Conservation (phyloP, 2,113 vertebrate species). For the Cottus gobio region DNA sequence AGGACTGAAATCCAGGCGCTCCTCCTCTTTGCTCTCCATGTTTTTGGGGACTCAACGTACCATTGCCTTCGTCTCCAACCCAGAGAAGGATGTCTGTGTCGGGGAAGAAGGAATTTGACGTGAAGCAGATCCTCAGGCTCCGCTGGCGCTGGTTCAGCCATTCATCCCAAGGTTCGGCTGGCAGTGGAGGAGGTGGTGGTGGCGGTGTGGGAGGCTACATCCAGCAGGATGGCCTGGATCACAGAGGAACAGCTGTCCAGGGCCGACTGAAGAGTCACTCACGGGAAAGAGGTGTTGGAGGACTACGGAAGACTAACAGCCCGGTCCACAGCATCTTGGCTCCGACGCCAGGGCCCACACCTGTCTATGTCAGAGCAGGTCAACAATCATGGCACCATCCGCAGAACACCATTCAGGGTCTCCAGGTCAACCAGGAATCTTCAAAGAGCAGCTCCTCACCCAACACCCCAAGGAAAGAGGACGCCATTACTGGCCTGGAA, state of each 20-base stretch:
- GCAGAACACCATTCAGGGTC: constrained; percentile 85
- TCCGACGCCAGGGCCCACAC: constrained; percentile 86
- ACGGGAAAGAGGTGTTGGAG: constrained; percentile 86
- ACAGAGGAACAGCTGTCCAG: constrained; percentile 89
- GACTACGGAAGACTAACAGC: constrained; percentile 89
- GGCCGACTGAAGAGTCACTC: constrained; percentile 92
- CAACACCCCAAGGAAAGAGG: constrained; percentile 82
- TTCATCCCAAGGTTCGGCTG: constrained; percentile 90
- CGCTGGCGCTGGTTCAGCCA: constrained; percentile 98
- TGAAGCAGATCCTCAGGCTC: constrained; percentile 97
- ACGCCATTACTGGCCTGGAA: constrained; percentile 76
- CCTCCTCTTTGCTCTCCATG: constrained; percentile 76
- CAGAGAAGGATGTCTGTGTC: constrained; percentile 91
- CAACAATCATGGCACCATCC: constrained; percentile 89
- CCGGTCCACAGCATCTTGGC: constrained; percentile 90
- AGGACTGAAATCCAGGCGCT: constrained; percentile 73
- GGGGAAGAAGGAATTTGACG: constrained; percentile 96
- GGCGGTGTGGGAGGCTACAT: constrained; percentile 89
- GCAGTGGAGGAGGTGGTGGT: constrained; percentile 70
- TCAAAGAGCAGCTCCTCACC: constrained; percentile 82
- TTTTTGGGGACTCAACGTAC: constrained; percentile 74
- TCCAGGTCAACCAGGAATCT: constrained; percentile 84
- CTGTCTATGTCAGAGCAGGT: constrained; percentile 84
- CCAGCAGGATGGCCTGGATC: constrained; percentile 94
- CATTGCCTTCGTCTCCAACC: constrained; percentile 70